Base-by-base conservation (phyloP, 1,140 invertebrate species). In the Gerris buenoi region DNA sequence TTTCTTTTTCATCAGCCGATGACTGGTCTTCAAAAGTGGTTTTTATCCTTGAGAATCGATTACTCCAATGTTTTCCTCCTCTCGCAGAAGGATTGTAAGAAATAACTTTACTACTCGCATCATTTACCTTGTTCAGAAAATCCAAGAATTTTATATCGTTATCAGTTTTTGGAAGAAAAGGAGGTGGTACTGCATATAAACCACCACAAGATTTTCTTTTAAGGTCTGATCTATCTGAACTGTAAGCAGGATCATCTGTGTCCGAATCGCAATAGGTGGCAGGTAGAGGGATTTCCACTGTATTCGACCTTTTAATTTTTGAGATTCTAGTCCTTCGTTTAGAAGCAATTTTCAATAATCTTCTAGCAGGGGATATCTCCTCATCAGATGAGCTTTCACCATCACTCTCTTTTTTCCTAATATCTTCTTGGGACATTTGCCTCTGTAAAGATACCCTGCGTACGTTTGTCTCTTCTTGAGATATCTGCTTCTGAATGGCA, bases 241-340 rank as follows among this genome's bases (percentile, higher is more conserved):
- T 67, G 46, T 70, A 70, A 27, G 62, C 67, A 46, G 70, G 68
- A n/a, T 71, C 71, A 10, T 58, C 66, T 57, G 73, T 72, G 13
- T 70, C 73, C 23, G 72, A 73, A 58, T 82, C 79, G 71, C 82
- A 84, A 70, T 78, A 82, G 57, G 80, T 80, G 14, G 81, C 73
- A 0, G 84, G 85, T 73, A 88, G 88, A 0, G 89, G 88, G 73
- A 92, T 90, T 73, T 93, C 89, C 68, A 93, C 90, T 1, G 90
- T 93, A 68, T 93, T 93, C 0, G 89, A 89, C 25, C 90, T 80
- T 78, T 91, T 92, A 82, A 91, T 90, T 70, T 87, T 84, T 68
- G 10, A 75, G 71, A n/a, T 71, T 67, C 33, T 81, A 76, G 29
- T 78, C 73, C 22, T 77, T 66, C 68, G 69, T 65, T 75, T 70